These are phyloP conservation scores for Alectoris magna DNA, from an alignment of 2,797 vertebrate species.

Conservation along the genomic window DNA sequence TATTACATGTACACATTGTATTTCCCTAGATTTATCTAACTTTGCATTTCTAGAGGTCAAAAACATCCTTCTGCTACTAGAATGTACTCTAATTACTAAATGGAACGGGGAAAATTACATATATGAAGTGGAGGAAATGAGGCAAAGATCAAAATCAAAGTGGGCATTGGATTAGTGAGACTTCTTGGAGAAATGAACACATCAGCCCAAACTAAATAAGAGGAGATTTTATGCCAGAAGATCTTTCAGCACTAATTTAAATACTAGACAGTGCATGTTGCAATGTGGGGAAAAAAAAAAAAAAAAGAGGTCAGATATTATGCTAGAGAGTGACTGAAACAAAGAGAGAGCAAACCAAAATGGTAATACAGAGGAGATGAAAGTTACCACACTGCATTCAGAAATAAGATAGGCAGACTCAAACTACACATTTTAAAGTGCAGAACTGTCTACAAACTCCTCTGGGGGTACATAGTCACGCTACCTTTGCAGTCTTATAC, in stretches of 20 bases:
- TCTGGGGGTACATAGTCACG: not conserved
- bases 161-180: not conserved
- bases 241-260: conserved; percentile 38
- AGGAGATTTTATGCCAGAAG: conserved; percentile 40
- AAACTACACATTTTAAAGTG: conserved; percentile 37
- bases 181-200: not conserved
- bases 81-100: conserved; percentile 13
- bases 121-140: not conserved
- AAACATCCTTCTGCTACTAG: not conserved
- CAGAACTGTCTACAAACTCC: conserved; percentile 20
- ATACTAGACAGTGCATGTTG: not conserved
- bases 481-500: not conserved
- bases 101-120: not conserved
- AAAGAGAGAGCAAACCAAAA: conserved; percentile 53
- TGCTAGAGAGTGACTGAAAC: conserved; percentile 24
- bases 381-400: conserved; percentile 14
- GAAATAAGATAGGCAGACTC: conserved; percentile 36
- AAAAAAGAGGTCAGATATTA: conserved; percentile 9
- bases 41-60: conserved; percentile 48
- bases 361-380: conserved; percentile 50
- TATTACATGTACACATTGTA: conserved; percentile 3
- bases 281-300: not conserved
- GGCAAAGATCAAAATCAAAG: conserved; percentile 5
- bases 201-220: conserved; percentile 21
- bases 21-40: conserved; percentile 51